Evolutionary conservation across 2,888 invertebrate species (phyloP), one percentile per base, ranked within the genome.

Genomic region (Anthophora plumipes): DNA sequence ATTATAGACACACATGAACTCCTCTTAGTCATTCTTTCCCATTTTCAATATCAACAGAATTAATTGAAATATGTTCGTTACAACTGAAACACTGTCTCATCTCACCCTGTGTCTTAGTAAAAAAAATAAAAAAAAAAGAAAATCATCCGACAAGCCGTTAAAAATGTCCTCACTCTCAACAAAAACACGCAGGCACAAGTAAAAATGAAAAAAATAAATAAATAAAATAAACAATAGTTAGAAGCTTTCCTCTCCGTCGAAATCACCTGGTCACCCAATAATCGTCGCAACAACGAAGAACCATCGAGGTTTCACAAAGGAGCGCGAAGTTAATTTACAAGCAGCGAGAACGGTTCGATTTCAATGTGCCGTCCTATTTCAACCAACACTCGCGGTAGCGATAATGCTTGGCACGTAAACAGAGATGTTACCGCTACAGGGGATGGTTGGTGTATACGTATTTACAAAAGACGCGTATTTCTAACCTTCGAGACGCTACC

Each of bases 401-500:
- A 59, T 72, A 67, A 80, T 72, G 55, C 61, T 43, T 4, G 50
- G 4, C 50, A 39, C 66, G 66, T 64, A 60, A 79, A 79, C 80
- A 73, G 31, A n/a, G 41, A 7, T 17, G 12, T 17, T 22, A 31
- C 4, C 2, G 31, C 31, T 31, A 20, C 14, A 39, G 20, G 6
- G 71, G 0, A 1, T 1, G n/a, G 22, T 6, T 17, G 39, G 52
- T n/a, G 14, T 50, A 39, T 50, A 39, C 46, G 63, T 52, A 52
- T 61, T 73, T 46, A 81, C 72, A 77, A 75, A 70, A 74, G 73
- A 57, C 63, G 70, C 71, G 78, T 87, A 88, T 85, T 85, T 80
- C 81, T 84, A 89, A 86, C 73, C 60, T 89, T 87, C 82, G 71
- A 86, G 82, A 83, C 59, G 79, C 59, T 55, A 25, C 39, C n/a